phyloP scores from a whole-genome alignment of 2,888 invertebrate species.

The Oxystoma pomonae region DNA sequence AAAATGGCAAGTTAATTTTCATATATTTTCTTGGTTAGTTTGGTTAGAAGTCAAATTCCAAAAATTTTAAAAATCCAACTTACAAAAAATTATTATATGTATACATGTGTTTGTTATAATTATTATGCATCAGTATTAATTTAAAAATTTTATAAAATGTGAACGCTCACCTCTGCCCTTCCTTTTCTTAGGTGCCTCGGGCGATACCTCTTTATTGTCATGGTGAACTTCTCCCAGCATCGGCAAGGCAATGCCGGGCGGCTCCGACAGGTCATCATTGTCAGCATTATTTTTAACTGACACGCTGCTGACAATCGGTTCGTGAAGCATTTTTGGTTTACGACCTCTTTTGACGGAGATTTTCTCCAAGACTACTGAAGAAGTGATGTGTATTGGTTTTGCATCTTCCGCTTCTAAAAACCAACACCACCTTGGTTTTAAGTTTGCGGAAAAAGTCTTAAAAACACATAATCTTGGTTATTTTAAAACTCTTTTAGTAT shows the following conservation, averaged over 20 bases:
- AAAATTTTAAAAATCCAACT: no score
- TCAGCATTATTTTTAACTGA: slow-evolving; percentile 32
- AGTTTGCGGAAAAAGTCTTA: no score
- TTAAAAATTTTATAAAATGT: no score
- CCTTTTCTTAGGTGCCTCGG: slow-evolving; percentile 3
- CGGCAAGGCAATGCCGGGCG: slow-evolving; percentile 41
- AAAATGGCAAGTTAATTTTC: no score
- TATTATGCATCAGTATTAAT: no score
- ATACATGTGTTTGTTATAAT: no score
- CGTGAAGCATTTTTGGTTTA: slow-evolving; percentile 20
- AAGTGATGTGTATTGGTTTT: neutral
- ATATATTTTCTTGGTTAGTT: no score
- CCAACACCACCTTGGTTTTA: no score
- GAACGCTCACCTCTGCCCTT: slow-evolving; percentile 10
- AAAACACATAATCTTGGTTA: no score
- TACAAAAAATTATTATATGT: no score
- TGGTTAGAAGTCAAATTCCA: no score
- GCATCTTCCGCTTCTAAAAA: neutral
- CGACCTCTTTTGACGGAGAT: neutral
- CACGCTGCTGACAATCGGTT: slow-evolving; percentile 34
- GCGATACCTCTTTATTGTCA: neutral
- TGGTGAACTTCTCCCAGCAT: slow-evolving; percentile 34
- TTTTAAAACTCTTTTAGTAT: no score
- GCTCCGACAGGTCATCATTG: slow-evolving; percentile 43
- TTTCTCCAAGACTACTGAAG: neutral